phyloP scores from a whole-genome alignment of 1,140 invertebrate species.

The Brachionus sp. region DNA sequence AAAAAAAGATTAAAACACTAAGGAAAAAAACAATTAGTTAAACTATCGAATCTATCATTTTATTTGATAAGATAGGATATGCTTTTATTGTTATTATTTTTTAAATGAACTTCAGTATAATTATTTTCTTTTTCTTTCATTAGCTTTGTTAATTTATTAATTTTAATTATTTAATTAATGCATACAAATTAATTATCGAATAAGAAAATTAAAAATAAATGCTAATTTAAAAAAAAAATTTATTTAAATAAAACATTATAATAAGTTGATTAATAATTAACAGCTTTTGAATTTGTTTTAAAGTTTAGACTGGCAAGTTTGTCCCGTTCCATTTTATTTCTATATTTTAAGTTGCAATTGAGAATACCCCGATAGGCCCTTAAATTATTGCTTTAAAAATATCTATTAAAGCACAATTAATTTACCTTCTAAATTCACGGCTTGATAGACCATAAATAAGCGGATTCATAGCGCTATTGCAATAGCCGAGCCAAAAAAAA shows the following conservation, averaged over 20 bases:
- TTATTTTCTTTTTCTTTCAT: not conserved
- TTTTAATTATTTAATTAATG: not conserved
- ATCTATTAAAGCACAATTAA: not conserved
- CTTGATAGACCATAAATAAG: constrained; percentile 96
- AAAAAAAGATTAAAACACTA: no score
- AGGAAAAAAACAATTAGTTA: no score
- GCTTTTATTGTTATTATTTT: no score
- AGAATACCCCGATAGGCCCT: constrained; percentile 29
- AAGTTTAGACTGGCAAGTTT: not conserved
- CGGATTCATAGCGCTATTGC: constrained; percentile 71
- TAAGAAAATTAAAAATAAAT: not conserved
- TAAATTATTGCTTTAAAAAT: not conserved
- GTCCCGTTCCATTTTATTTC: not conserved
- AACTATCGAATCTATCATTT: no score
- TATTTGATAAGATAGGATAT: no score
- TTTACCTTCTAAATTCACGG: constrained; percentile 77
- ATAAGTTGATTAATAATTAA: not conserved
- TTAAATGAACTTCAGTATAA: no score
- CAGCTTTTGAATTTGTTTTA: not conserved
- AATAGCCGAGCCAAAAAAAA: constrained; percentile 71
- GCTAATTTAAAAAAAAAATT: not conserved
- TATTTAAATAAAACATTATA: not conserved
- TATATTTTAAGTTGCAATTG: constrained; percentile 26
- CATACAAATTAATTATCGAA: no score
- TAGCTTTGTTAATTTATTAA: not conserved